phyloP scores from a whole-genome alignment of 2,888 invertebrate genomes.

The Phrixothrix hirtus region DNA sequence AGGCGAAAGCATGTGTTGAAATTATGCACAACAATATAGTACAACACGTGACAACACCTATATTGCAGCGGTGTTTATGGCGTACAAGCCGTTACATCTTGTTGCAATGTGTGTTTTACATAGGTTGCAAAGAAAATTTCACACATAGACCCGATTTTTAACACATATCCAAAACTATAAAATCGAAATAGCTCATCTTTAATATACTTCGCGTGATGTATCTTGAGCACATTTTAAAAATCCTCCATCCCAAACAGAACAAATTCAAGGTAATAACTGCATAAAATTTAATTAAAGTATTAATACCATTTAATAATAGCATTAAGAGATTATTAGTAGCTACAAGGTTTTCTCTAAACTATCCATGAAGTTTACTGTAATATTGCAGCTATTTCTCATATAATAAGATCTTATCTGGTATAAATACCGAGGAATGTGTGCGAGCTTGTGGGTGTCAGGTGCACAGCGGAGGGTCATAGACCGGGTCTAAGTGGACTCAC shows the following conservation, averaged over 20 bases:
- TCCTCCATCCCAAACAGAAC: no score
- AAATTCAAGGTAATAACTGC: no score
- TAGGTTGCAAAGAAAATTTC: slow-evolving; percentile 16
- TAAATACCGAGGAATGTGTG: slow-evolving; percentile 50
- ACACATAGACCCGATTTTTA: slow-evolving; percentile 17
- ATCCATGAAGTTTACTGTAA: slow-evolving; percentile 46
- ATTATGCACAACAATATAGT: slow-evolving; percentile 30
- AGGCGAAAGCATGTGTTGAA: slow-evolving; percentile 30
- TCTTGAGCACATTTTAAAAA: no score
- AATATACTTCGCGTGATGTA: no score
- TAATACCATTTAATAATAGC: slow-evolving; percentile 10
- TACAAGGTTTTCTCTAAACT: slow-evolving; percentile 19
- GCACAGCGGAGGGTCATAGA: slow-evolving; percentile 54
- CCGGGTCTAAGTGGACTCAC: slow-evolving; percentile 44
- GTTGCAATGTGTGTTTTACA: slow-evolving; percentile 28
- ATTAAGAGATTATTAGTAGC: slow-evolving; percentile 25
- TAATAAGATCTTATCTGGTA: slow-evolving; percentile 56
- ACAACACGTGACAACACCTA: slow-evolving; percentile 28
- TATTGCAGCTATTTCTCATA: slow-evolving; percentile 55
- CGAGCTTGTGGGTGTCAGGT: slow-evolving; percentile 56
- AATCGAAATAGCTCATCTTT: no score
- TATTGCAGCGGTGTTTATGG: slow-evolving; percentile 26
- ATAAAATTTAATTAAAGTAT: slow-evolving; percentile 3
- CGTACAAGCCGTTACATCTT: slow-evolving; percentile 27
- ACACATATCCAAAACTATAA: no score